Percentiles rank a stretch among this genome's conserved stretches.
phyloP scores from a whole-genome alignment of 2,888 invertebrate species.

The Cataglyphis altisquamis region DNA sequence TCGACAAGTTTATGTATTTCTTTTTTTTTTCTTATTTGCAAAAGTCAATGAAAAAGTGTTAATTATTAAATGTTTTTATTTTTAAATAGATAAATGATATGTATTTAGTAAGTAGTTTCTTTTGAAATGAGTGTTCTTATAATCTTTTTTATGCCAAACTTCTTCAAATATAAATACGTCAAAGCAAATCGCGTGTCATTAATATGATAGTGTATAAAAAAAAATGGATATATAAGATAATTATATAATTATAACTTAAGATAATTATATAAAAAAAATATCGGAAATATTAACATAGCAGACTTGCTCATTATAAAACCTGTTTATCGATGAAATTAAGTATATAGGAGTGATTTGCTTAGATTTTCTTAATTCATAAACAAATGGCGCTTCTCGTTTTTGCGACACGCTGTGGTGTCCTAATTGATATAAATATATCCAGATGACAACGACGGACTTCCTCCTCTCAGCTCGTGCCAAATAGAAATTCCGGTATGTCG shows the following conservation, averaged over 20 bases:
- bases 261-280: constrained; percentile 5
- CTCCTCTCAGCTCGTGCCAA: constrained; percentile 69
- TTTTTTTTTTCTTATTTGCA: neutral
- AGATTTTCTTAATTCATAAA: neutral
- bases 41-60: neutral
- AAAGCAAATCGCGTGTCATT: neutral
- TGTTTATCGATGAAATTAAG: neutral
- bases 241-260: neutral
- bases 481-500: constrained; percentile 70
- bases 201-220: neutral
- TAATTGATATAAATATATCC: constrained; percentile 64
- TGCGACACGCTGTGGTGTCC: neutral
- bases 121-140: neutral
- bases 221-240: neutral
- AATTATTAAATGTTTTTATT: neutral
- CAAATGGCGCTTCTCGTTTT: constrained; percentile 19
- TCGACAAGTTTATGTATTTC: neutral
- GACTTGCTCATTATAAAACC: neutral
- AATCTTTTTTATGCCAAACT: neutral
- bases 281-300: neutral
- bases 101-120: neutral
- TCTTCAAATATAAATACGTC: neutral
- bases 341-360: neutral
- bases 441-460: constrained; percentile 72
- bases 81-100: neutral